These are phyloP conservation scores for Choristoneura rosaceana DNA, from an alignment of 2,888 invertebrate species.

Conservation along the genomic window DNA sequence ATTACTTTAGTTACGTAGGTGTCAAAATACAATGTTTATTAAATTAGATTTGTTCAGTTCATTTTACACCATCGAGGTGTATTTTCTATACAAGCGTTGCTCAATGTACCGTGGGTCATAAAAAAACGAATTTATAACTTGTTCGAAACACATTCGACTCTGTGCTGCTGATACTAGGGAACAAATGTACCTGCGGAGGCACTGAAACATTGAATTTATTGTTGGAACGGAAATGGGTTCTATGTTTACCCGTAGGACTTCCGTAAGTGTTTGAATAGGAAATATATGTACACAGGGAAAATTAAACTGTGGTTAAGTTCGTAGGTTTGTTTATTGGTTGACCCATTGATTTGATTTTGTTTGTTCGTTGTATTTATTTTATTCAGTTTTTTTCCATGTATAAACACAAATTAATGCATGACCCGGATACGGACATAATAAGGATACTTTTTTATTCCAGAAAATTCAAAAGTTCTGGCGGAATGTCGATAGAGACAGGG, in stretches of 20 bases:
- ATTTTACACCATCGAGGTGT: neutral
- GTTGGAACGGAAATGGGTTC: neutral
- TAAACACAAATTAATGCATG: too few species aligned
- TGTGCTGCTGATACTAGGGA: slow-evolving; percentile 11
- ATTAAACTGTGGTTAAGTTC: too few species aligned
- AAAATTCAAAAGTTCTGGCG: too few species aligned
- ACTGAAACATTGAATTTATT: slow-evolving; percentile 17
- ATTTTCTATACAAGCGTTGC: neutral
- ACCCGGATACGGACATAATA: too few species aligned
- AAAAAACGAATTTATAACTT: neutral
- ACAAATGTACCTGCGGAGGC: slow-evolving; percentile 1
- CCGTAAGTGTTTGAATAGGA: neutral
- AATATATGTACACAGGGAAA: neutral
- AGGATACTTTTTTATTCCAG: too few species aligned
- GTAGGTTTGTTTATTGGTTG: too few species aligned
- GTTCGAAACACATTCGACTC: slow-evolving; percentile 1
- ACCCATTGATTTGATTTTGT: too few species aligned
- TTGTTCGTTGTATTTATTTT: too few species aligned
- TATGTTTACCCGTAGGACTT: neutral
- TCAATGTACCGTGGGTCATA: neutral
- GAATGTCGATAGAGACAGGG: too few species aligned
- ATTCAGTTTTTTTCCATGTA: too few species aligned
- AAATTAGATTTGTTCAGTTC: neutral
- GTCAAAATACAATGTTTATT: too few species aligned
- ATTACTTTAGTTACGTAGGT: too few species aligned